Percentiles rank a stretch among this genome's conserved stretches.
Conservation (phyloP, 2,113 vertebrate genomes). For the Phrynocephalus versicolor region DNA sequence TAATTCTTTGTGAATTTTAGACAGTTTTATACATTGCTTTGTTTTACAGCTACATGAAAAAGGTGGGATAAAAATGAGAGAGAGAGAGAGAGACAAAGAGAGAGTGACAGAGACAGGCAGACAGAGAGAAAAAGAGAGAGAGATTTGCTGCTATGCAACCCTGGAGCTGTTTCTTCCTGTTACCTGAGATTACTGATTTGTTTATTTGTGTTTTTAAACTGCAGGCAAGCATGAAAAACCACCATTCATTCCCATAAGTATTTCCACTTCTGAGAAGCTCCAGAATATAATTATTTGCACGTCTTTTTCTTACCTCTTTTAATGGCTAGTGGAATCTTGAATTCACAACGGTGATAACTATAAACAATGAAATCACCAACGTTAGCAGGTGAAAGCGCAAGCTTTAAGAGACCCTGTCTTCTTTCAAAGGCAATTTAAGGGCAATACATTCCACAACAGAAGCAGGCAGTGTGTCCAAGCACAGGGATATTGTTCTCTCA, state of each 20-base stretch:
- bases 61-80: no score
- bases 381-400: slow-evolving; percentile 27
- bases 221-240: background rate
- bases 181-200: background rate
- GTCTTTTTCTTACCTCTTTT: slow-evolving; percentile 86
- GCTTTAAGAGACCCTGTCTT: background rate
- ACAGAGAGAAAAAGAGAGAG: no score
- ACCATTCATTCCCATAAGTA: no score
- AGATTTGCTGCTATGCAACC: background rate
- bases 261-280: background rate
- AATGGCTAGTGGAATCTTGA: slow-evolving; percentile 93
- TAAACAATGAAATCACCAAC: slow-evolving; percentile 46
- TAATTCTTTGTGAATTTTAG: no score
- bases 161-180: background rate
- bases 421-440: background rate
- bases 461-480: background rate
- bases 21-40: no score
- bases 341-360: slow-evolving; percentile 99
- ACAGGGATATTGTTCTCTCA: background rate
- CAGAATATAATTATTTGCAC: background rate
- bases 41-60: no score
- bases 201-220: background rate
- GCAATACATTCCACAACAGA: background rate
- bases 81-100: no score
- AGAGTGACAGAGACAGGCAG: no score